A percentile compares a stretch with the other conserved stretches of the same genome.
Conservation (phyloP, 2,797 vertebrate species). For the Sparidentex hasta region DNA sequence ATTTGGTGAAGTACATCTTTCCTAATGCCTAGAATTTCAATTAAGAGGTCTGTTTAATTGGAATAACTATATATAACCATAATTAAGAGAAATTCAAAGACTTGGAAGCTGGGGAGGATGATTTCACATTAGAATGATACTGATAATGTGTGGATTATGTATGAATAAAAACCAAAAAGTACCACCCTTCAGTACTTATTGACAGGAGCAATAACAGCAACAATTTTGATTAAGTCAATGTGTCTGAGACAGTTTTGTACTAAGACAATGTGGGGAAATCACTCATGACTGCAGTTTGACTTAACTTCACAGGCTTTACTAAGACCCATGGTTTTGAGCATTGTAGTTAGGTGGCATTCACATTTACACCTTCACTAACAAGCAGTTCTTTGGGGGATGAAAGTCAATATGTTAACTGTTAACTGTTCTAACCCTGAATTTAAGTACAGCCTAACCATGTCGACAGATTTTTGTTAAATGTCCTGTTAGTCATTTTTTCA, state of each 20-base stretch:
- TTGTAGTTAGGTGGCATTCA: background rate
- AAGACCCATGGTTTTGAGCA: background rate
- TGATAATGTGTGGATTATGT: background rate
- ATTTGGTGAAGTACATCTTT: background rate
- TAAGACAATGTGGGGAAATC: background rate
- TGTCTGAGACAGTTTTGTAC: no score
- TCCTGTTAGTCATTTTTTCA: background rate
- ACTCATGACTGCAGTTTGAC: background rate
- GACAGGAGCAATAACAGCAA: background rate
- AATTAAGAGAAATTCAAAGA: background rate
- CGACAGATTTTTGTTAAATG: background rate
- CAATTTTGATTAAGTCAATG: background rate
- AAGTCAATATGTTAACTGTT: background rate
- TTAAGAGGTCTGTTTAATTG: background rate
- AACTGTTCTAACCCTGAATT: background rate
- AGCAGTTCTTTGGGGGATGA: background rate
- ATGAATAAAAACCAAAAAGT: background rate
- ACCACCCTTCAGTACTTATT: background rate
- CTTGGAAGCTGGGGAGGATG: no score
- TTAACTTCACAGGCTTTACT: background rate
- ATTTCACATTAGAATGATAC: background rate
- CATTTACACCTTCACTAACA: background rate
- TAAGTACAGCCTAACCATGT: no score
- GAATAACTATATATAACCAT: background rate
- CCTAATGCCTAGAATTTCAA: background rate